Evolutionary conservation across 2,113 vertebrate species (phyloP).

Genomic region (Gallinago jamesoni): DNA sequence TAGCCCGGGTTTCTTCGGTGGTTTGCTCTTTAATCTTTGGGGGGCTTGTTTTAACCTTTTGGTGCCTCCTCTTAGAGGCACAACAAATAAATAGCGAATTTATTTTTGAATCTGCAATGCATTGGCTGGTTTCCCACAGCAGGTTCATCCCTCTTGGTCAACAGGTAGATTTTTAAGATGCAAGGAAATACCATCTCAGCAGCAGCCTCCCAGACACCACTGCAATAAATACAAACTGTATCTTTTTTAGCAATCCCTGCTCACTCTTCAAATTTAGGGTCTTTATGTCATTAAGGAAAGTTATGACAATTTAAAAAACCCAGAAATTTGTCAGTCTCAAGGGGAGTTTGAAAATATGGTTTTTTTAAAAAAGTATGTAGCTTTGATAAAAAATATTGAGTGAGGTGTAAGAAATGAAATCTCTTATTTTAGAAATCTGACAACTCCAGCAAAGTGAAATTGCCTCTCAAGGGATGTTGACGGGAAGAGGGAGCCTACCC

Average conservation of each 20-base stretch:
- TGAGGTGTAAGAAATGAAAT: neutral
- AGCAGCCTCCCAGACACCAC: neutral
- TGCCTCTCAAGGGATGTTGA: neutral
- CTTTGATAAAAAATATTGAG: neutral
- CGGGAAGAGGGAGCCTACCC: neutral
- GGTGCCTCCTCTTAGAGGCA: neutral
- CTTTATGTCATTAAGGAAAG: neutral
- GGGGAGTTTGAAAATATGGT: neutral
- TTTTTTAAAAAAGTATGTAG: neutral
- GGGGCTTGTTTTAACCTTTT: neutral
- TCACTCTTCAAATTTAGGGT: neutral
- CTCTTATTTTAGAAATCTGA: neutral
- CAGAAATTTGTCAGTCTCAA: neutral
- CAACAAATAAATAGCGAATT: neutral
- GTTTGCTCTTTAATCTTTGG: neutral
- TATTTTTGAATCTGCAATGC: neutral
- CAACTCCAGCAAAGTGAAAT: neutral
- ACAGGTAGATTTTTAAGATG: neutral
- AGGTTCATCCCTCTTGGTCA: neutral
- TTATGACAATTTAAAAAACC: neutral
- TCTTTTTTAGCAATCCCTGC: neutral
- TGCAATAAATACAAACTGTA: neutral
- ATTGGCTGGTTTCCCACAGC: neutral
- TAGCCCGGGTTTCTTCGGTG: neutral
- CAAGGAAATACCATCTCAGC: neutral